Percentiles rank a stretch among this genome's conserved stretches.
Evolutionary conservation across 1,140 invertebrate genomes (phyloP).

Genomic region (Hermetia illucens): DNA sequence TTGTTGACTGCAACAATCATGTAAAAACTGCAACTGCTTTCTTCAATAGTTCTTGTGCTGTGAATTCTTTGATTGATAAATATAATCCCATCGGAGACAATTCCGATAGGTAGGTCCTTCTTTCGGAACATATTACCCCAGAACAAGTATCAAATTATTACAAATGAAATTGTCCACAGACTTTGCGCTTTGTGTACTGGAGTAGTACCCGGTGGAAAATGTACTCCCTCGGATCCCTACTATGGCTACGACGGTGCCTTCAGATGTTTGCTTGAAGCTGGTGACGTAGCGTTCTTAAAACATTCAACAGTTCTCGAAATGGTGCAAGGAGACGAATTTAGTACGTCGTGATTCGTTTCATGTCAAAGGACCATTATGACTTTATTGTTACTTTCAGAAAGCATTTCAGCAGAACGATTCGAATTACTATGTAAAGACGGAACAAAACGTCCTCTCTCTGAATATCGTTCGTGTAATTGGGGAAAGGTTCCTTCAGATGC

Average conservation of each 20-base stretch:
- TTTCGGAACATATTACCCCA: background rate
- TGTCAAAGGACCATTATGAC: slow-evolving; percentile 8
- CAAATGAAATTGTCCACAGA: slow-evolving; percentile 26
- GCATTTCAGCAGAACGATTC: slow-evolving; percentile 52
- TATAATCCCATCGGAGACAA: slow-evolving; percentile 88
- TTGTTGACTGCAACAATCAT: slow-evolving; percentile 91
- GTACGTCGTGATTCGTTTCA: slow-evolving; percentile 28
- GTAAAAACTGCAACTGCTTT: slow-evolving; percentile 83
- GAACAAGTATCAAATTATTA: too few species aligned
- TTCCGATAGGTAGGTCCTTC: slow-evolving; percentile 39
- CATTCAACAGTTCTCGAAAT: slow-evolving; percentile 72
- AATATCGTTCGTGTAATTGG: slow-evolving; percentile 76
- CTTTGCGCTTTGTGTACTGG: slow-evolving; percentile 78
- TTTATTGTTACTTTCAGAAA: slow-evolving; percentile 27
- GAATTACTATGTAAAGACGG: slow-evolving; percentile 81
- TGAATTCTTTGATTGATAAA: slow-evolving; percentile 79
- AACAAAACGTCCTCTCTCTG: slow-evolving; percentile 45
- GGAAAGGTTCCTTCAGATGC: slow-evolving; percentile 75
- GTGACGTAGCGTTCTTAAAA: slow-evolving; percentile 85
- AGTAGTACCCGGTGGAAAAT: slow-evolving; percentile 57
- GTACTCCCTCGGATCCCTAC: slow-evolving; percentile 77
- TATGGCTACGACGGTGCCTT: slow-evolving; percentile 84
- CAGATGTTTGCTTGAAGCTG: slow-evolving; percentile 68
- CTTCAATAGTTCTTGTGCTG: slow-evolving; percentile 84
- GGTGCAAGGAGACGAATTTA: slow-evolving; percentile 40